Conservation (phyloP, 2,797 vertebrate genomes). For the Takifugu ocellatus region DNA sequence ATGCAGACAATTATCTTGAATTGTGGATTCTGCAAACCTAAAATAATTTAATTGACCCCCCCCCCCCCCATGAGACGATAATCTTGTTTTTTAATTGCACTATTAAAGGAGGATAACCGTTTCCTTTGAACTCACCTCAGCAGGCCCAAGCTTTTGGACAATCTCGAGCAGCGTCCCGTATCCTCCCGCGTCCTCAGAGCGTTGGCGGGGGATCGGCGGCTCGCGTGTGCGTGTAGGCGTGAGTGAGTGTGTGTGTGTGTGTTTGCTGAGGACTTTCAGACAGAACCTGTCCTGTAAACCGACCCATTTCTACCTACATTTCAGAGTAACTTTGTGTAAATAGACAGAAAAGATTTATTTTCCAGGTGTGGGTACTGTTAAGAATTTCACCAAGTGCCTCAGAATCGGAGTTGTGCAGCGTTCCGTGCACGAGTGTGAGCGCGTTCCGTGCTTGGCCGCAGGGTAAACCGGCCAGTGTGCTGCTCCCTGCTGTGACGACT, state of each 20-base stretch:
- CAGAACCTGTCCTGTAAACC: constrained; percentile 17
- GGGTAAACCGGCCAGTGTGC: constrained; percentile 26
- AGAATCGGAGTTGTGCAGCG: constrained; percentile 51
- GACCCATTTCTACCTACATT: constrained; percentile 19
- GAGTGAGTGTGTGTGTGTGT: constrained; percentile 1
- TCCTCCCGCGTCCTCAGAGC: constrained; percentile 49
- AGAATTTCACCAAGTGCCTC: constrained; percentile 72
- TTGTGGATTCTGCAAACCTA: constrained; percentile 26
- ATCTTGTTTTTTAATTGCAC: constrained; percentile 67
- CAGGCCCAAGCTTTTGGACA: constrained; percentile 59
- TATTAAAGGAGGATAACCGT: constrained; percentile 59
- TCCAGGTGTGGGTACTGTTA: constrained; percentile 57
- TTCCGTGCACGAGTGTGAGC: constrained; percentile 42
- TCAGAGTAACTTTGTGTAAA: constrained; percentile 22
- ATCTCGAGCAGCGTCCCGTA: constrained; percentile 56
- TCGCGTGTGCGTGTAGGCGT: constrained; percentile 7
- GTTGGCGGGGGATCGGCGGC: constrained; percentile 21
- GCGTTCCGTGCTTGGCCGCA: constrained; percentile 52
- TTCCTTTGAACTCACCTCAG: constrained; percentile 58
- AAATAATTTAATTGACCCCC: constrained; percentile 18
- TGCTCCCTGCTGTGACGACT: constrained; percentile 36
- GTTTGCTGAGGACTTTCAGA: constrained; percentile 30
- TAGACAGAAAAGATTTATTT: constrained; percentile 41
- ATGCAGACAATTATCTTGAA: constrained; percentile 9
- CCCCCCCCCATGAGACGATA: constrained; percentile 57